Evolutionary conservation across 2,113 vertebrate species (phyloP).

Genomic region (Pan paniscus): DNA sequence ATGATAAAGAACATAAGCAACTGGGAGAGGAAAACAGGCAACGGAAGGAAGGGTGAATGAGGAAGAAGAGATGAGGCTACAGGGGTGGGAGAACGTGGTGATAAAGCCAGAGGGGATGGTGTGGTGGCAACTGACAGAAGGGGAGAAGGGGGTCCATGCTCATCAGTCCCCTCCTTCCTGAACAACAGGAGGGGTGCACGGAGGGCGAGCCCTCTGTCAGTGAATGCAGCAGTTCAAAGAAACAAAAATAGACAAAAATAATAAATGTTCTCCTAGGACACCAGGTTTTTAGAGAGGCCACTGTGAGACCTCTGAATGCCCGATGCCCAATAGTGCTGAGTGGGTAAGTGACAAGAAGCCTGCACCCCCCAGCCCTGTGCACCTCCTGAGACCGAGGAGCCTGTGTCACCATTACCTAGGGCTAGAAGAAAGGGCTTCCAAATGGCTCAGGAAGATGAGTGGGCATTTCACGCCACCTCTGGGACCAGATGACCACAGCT

Average conservation of each 20-base stretch:
- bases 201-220: not conserved
- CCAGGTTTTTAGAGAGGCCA: not conserved
- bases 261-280: too few relatives aligned
- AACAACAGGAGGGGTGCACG: accelerated
- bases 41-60: not conserved
- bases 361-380: accelerated
- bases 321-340: accelerated
- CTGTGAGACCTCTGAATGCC: not conserved
- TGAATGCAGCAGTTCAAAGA: not conserved
- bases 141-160: not conserved
- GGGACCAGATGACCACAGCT: not conserved
- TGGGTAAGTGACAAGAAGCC: accelerated
- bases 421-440: not conserved
- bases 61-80: not conserved
- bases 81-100: too few relatives aligned
- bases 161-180: accelerated
- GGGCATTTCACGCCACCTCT: too few relatives aligned
- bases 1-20: not conserved
- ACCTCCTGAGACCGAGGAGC: accelerated
- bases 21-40: not conserved
- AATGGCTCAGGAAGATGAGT: accelerated
- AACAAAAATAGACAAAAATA: not conserved
- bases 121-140: too few relatives aligned
- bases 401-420: accelerated
- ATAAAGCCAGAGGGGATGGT: too few relatives aligned